These are phyloP conservation scores for Brachyptera risi DNA, from an alignment of 2,888 invertebrate genomes.

Conservation along the genomic window DNA sequence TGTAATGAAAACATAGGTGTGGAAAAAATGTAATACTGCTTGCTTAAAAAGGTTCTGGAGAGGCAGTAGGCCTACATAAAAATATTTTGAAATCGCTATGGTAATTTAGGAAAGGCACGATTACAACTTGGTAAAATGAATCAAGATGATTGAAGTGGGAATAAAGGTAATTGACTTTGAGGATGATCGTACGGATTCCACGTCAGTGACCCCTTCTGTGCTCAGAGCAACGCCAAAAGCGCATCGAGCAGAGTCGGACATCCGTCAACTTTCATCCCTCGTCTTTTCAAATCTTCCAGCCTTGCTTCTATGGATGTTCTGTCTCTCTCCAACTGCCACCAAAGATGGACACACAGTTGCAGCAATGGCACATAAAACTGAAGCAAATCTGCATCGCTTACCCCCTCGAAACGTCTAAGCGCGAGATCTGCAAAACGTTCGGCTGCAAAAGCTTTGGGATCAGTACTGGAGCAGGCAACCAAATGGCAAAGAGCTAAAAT, in stretches of 20 bases:
- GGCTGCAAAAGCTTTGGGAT: slow-evolving; percentile 52
- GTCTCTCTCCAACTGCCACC: slow-evolving; percentile 61
- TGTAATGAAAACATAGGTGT: no score
- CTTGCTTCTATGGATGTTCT: slow-evolving; percentile 58
- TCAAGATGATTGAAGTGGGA: no score
- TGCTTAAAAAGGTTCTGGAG: no score
- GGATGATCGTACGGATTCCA: no score
- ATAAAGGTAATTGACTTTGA: no score
- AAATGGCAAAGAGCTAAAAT: slow-evolving; percentile 63
- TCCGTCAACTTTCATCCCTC: slow-evolving; percentile 63
- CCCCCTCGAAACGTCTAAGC: slow-evolving; percentile 64
- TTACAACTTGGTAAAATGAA: no score
- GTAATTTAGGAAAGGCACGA: no score
- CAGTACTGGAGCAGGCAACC: slow-evolving; percentile 56
- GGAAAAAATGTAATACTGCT: no score
- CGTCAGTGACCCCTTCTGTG: no score
- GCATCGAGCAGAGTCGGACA: slow-evolving; percentile 59
- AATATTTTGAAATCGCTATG: no score
- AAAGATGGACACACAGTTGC: slow-evolving; percentile 62
- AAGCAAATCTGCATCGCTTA: slow-evolving; percentile 66
- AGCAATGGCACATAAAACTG: slow-evolving; percentile 64
- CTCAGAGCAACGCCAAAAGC: slow-evolving; percentile 41
- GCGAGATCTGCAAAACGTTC: slow-evolving; percentile 67
- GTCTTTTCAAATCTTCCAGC: slow-evolving; percentile 56
- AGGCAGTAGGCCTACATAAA: no score